Evolutionary conservation across 2,888 invertebrate genomes (phyloP).

Genomic region (Oxyteleia sp.): DNA sequence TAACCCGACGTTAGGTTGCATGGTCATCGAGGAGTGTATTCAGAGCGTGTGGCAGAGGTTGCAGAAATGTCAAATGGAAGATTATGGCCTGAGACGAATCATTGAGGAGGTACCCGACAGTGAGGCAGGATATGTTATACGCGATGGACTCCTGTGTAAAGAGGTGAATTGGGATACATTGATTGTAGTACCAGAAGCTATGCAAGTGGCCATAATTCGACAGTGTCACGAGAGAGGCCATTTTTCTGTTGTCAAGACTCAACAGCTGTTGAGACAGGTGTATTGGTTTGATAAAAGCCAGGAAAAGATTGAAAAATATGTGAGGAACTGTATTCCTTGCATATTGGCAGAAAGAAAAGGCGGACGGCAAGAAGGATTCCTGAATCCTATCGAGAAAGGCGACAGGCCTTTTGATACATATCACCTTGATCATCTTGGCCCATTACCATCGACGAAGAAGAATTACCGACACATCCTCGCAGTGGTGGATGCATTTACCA

Average conservation of each 20-base stretch:
- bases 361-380: background rate
- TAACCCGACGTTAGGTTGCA: background rate
- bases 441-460: background rate
- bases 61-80: background rate
- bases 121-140: too few relatives aligned
- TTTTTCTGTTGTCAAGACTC: background rate
- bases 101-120: too few relatives aligned
- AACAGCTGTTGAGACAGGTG: background rate
- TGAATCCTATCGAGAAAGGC: background rate
- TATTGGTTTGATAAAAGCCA: background rate
- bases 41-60: background rate
- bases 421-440: background rate
- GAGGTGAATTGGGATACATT: background rate
- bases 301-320: background rate
- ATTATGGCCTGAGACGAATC: too few relatives aligned
- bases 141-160: too few relatives aligned
- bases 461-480: background rate
- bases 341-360: background rate
- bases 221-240: background rate
- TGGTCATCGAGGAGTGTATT: background rate
- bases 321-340: background rate
- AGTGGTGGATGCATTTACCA: conserved; percentile 2
- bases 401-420: background rate
- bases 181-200: too few relatives aligned
- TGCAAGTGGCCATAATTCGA: background rate